Evolutionary conservation across 2,888 invertebrate genomes (phyloP).

Genomic region (Bedellia somnulentella): DNA sequence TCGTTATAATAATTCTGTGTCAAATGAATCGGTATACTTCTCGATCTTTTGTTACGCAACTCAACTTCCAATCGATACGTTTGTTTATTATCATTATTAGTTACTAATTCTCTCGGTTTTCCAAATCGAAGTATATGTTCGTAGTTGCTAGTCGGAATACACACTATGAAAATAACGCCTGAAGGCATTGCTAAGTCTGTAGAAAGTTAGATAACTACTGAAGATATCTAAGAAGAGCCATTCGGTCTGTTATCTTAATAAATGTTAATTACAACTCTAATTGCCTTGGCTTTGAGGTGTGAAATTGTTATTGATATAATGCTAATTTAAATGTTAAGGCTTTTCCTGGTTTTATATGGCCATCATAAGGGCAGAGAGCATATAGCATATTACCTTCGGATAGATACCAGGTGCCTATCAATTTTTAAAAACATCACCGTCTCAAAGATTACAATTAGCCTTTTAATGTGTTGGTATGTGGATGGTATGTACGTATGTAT

Average conservation of each 20-base stretch:
- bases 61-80: conserved; percentile 31
- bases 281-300: conserved; percentile 1
- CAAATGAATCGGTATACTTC: conserved; percentile 39
- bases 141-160: conserved; percentile 68
- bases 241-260: too few species aligned
- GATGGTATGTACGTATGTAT: too few species aligned
- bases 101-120: conserved; percentile 29
- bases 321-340: too few species aligned
- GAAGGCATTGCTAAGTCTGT: conserved; percentile 38
- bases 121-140: conserved; percentile 64
- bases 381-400: too few species aligned
- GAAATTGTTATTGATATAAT: background rate
- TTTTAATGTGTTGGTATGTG: too few species aligned
- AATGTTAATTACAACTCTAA: too few species aligned
- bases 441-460: too few species aligned
- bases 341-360: too few species aligned
- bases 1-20: conserved; percentile 40
- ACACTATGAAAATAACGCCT: conserved; percentile 70
- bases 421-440: too few species aligned
- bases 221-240: too few species aligned
- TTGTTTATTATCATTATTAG: conserved; percentile 16
- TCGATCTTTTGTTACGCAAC: conserved; percentile 33
- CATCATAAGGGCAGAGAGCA: too few species aligned
- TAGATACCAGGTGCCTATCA: too few species aligned
- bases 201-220: conserved; percentile 1